Base-by-base conservation (phyloP, 2,888 invertebrate genomes). In the Prosopocoilus inquinatus region DNA sequence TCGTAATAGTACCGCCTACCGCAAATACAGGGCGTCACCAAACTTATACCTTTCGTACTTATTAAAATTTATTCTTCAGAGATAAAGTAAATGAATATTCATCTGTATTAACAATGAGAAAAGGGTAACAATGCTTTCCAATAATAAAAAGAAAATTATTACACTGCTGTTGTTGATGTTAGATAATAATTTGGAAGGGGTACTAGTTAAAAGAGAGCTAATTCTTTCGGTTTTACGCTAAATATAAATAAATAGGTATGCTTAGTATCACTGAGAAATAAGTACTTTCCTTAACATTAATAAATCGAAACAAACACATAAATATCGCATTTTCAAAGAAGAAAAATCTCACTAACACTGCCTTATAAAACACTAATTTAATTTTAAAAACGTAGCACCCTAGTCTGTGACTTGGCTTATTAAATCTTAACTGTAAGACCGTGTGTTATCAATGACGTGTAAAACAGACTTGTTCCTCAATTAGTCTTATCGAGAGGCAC, bases 401-500 rank as follows among this genome's bases (percentile, higher is more conserved):
- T 47, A 47, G 47, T 50, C 50, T 41, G 50, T 50, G 50, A 50
- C 15, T 46, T 46, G 9, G 9, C 44, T 54, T 28, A 28, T 54
- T 28, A 28, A 28, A 46, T 38, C 47, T 57, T 59, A 50, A 51
- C 35, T 51, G 39, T 59, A 55, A 56, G 49, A 57, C 52, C 57
- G 47, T 58, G 51, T 52, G 49, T 55, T 55, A 33, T 32, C 46
- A 33, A 46, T 28, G 33, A 46, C 52, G 50, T 59, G 54, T 55
- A 63, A 65, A 64, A 63, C 63, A 66, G 62, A 64, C 67, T 64
- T 64, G 60, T 62, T 63, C 62, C 59, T 62, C 63, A 58, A 59
- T 61, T 61, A 66, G 66, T 66, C 67, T 67, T 68, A 39, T 44
- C 60, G 60, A 64, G 66, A 69, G 69, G 69, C 69, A 69, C 69